These are phyloP conservation scores for Pocillopora damicornis DNA, from an alignment of 64 coral and sea anemone genomes.

Conservation along the genomic window DNA sequence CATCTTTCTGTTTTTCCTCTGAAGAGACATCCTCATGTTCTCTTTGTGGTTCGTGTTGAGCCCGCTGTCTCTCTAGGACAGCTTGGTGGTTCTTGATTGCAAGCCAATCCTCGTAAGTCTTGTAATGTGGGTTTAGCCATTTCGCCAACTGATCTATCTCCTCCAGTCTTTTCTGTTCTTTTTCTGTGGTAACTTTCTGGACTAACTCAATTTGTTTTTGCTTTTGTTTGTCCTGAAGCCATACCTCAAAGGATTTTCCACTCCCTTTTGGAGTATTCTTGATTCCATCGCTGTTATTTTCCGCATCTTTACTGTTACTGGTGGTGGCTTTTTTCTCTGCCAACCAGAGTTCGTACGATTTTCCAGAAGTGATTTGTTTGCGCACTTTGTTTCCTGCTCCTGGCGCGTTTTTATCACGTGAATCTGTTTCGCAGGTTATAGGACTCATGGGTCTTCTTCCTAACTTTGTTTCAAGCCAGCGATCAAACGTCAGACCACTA, in stretches of 20 bases:
- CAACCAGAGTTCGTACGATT: conserved; percentile 71
- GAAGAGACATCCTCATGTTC: conserved; percentile 47
- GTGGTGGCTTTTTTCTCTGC: conserved; percentile 59
- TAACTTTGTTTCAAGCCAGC: conserved; percentile 75
- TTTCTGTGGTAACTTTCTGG: conserved; percentile 76
- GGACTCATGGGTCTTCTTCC: conserved; percentile 28
- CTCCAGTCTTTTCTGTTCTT: conserved; percentile 43
- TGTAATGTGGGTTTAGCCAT: conserved; percentile 65
- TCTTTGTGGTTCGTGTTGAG: conserved; percentile 49
- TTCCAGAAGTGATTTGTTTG: conserved; percentile 47
- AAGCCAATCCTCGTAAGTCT: conserved; percentile 85
- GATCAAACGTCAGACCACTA: conserved; percentile 80
- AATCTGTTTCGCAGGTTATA: conserved; percentile 28
- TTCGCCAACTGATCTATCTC: conserved; percentile 61
- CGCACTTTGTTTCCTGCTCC: conserved; percentile 19
- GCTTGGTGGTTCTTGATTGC: conserved; percentile 70
- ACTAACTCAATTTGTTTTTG: conserved; percentile 88
- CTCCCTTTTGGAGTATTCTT: conserved; percentile 14
- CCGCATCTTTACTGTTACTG: background rate
- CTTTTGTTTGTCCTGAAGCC: conserved; percentile 72
- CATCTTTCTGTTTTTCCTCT: conserved; percentile 68
- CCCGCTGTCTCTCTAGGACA: conserved; percentile 57
- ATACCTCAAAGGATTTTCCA: conserved; percentile 74
- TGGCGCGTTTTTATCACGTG: background rate
- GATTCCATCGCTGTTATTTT: background rate